Evolutionary conservation across 2,888 invertebrate species (phyloP).

Genomic region (Dryococelus australis): DNA sequence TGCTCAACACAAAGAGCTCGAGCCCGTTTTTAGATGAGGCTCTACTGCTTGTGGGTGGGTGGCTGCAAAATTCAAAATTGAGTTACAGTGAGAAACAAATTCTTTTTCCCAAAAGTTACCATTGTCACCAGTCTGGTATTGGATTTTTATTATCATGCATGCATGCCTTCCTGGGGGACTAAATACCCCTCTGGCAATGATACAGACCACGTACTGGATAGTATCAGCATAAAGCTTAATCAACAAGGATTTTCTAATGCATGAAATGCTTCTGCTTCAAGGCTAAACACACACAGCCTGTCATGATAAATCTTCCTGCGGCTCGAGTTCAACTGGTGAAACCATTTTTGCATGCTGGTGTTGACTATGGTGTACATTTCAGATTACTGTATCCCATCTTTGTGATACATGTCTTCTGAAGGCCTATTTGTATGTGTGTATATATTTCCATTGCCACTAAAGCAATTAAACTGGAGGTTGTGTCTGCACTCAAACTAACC

Average conservation of each 20-base stretch:
- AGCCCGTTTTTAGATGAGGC: background rate
- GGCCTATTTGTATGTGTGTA: slow-evolving; percentile 4
- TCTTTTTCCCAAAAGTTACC: too few species aligned
- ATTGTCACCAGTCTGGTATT: background rate
- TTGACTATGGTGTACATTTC: slow-evolving; percentile 13
- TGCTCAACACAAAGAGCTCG: background rate
- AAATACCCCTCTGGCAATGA: background rate
- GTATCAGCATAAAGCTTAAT: background rate
- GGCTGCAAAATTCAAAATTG: background rate
- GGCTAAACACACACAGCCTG: background rate
- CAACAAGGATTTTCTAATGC: slow-evolving; percentile 6
- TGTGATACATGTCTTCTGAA: background rate
- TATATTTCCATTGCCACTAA: slow-evolving; percentile 49
- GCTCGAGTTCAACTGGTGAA: background rate
- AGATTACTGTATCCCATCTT: background rate
- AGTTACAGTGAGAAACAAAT: too few species aligned
- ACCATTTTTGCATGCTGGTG: background rate
- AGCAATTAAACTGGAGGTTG: too few species aligned
- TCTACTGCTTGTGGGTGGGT: background rate
- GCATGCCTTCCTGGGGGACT: background rate
- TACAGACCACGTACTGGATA: background rate
- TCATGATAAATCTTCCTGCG: slow-evolving; percentile 21
- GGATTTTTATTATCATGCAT: background rate
- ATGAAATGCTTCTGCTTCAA: slow-evolving; percentile 8
- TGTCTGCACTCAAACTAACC: too few species aligned